Conservation (phyloP, 35 echinoderm and acorn worm species). For the Ophioderma brevispina region DNA sequence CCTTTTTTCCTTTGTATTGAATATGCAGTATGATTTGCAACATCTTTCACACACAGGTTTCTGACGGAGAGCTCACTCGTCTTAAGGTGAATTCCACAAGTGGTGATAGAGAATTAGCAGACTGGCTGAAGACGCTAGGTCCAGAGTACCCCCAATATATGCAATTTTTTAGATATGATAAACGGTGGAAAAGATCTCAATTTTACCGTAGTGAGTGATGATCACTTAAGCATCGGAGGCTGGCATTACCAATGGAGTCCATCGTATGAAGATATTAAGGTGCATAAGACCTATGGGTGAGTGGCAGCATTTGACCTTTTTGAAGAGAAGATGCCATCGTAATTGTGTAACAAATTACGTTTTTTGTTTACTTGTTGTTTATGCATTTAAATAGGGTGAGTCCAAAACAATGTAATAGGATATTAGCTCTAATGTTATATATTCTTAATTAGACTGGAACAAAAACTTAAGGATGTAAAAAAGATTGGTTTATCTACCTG, state of each 20-base stretch:
- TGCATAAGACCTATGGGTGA: constrained; percentile 69
- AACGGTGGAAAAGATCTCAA: constrained; percentile 93
- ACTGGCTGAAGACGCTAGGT: constrained; percentile 92
- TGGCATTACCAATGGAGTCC: constrained; percentile 96
- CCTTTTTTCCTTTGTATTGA: not conserved
- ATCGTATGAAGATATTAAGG: constrained; percentile 87
- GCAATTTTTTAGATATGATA: constrained; percentile 88
- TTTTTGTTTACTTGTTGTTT: too few species aligned
- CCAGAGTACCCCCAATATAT: constrained; percentile 94
- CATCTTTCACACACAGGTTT: constrained; percentile 75
- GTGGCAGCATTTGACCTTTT: too few species aligned
- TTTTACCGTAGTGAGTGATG: constrained; percentile 83
- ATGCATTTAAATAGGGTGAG: too few species aligned
- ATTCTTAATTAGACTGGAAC: too few species aligned
- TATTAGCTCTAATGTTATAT: too few species aligned
- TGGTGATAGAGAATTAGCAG: constrained; percentile 79
- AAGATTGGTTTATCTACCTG: too few species aligned
- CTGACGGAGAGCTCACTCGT: constrained; percentile 70
- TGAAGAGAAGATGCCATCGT: too few species aligned
- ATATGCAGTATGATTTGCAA: too few species aligned
- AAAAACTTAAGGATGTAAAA: too few species aligned
- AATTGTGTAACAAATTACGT: too few species aligned
- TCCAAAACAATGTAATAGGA: too few species aligned
- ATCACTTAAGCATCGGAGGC: constrained; percentile 74
- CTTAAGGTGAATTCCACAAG: constrained; percentile 85